Evolutionary conservation across 2,888 invertebrate species (phyloP).

Genomic region (Heterodera filipjevi): DNA sequence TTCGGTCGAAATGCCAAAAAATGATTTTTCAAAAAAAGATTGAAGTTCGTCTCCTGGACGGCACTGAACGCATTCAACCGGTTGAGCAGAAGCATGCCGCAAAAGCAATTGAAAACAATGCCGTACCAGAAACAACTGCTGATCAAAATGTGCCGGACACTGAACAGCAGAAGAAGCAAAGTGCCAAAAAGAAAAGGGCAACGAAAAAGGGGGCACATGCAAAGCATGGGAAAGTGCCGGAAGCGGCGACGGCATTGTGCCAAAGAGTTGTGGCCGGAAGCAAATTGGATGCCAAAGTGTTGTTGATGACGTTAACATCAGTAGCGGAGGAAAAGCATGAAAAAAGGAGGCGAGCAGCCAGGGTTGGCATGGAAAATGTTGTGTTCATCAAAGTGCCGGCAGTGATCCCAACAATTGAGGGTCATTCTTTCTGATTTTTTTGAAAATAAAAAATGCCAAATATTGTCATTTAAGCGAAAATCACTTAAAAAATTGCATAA

Average conservation of each 20-base stretch:
- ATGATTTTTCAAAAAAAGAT: constrained; percentile 24
- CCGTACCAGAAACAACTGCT: background rate
- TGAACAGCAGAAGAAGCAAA: background rate
- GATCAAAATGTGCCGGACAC: background rate
- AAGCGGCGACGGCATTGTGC: background rate
- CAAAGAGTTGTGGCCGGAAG: constrained; percentile 1
- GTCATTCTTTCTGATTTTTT: background rate
- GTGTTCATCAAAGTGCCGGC: constrained; percentile 24
- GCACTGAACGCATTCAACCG: constrained; percentile 25
- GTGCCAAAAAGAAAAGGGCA: constrained; percentile 8
- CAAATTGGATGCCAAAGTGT: background rate
- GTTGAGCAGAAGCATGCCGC: constrained; percentile 1
- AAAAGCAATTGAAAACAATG: background rate
- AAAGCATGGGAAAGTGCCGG: background rate
- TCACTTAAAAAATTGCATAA: too few species aligned
- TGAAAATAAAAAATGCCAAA: background rate
- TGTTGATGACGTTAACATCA: background rate
- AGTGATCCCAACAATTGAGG: constrained; percentile 16
- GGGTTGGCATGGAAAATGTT: constrained; percentile 16
- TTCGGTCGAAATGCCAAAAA: background rate
- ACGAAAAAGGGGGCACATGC: background rate
- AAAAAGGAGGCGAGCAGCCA: background rate
- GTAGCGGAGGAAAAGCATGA: background rate
- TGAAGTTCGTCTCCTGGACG: constrained; percentile 45
- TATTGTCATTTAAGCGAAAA: background rate